phyloP scores from a whole-genome alignment of 1,140 invertebrate genomes.

The Hirudo medicinalis region DNA sequence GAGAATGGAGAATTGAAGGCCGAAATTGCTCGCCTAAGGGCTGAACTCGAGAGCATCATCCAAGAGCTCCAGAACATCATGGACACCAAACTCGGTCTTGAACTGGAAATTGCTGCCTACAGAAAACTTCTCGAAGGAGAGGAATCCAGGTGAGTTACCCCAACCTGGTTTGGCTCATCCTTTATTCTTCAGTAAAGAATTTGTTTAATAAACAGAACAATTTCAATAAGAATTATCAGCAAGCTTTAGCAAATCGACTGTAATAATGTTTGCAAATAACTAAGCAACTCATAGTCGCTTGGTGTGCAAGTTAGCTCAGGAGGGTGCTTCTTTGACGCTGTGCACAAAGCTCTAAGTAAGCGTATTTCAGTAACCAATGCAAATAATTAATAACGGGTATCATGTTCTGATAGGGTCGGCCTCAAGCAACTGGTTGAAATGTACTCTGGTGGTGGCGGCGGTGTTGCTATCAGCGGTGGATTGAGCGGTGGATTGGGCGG shows the following conservation, averaged over 20 bases:
- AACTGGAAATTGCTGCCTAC: constrained; percentile 25
- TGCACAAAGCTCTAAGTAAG: no score
- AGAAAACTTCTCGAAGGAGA: constrained; percentile 25
- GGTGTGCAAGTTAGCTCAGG: no score
- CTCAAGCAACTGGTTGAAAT: constrained; percentile 11
- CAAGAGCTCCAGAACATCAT: constrained; percentile 23
- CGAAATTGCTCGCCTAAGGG: constrained; percentile 17
- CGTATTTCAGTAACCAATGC: no score
- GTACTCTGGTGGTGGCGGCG: neutral
- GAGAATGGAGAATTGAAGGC: constrained; percentile 17
- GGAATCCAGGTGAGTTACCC: constrained; percentile 19
- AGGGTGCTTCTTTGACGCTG: no score
- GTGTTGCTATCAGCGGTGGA: neutral
- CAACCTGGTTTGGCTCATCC: neutral
- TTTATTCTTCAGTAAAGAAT: neutral
- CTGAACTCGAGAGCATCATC: constrained; percentile 24
- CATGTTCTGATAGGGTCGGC: neutral
- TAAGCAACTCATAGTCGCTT: no score
- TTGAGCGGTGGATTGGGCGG: neutral
- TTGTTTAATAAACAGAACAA: neutral
- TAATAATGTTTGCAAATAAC: neutral
- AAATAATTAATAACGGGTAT: neutral
- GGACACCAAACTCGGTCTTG: constrained; percentile 24
- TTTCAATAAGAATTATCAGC: no score
- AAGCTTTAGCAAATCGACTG: neutral